Evolutionary conservation across 2,888 invertebrate species (phyloP), one percentile per base, ranked within the genome.

Genomic region (Lysandra coridon): DNA sequence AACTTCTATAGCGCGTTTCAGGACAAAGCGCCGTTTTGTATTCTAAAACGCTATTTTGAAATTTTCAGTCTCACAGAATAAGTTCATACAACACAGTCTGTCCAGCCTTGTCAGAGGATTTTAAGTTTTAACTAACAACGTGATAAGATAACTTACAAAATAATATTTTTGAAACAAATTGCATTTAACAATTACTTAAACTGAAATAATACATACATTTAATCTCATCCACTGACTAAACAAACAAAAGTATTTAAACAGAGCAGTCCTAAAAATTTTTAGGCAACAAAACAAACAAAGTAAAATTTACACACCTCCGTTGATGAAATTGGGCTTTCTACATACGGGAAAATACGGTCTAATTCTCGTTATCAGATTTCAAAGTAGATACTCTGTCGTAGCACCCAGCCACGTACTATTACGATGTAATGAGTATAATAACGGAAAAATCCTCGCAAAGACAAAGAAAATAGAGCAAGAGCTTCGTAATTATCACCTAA

Each of bases 381-480:
- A 69, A 69, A 69, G 69, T 69, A 17, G 69, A 69, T 64, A 64
- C 64, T 69, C 69, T 6, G 1, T 10, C 64, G 64, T 30, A 23
- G 64, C 30, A 64, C 5, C 12, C 12, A 69, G 14, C 33, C 69
- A 37, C 33, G 33, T 33, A 33, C 69, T 69, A 37, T 69, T 69
- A 17, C 69, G 69, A 33, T 5, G 69, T 69, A 69, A 69, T 69
- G 69, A 69, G 69, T 69, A 69, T 69, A 69, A 69, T 69, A 69
- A 69, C 12, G 69, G 69, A 69, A 69, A 69, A 69, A 69, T 69
- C 69, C 69, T 69, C 69, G 33, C 69, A 69, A 69, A 69, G 74
- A 74, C 74, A 74, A 74, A 74, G 74, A 44, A 74, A 74, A 74
- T 74, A 74, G 74, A 44, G 40, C 44, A 44, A 74, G 74, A 74